Conservation (phyloP, 2,797 vertebrate species). For the Anomalospiza imberbis region DNA sequence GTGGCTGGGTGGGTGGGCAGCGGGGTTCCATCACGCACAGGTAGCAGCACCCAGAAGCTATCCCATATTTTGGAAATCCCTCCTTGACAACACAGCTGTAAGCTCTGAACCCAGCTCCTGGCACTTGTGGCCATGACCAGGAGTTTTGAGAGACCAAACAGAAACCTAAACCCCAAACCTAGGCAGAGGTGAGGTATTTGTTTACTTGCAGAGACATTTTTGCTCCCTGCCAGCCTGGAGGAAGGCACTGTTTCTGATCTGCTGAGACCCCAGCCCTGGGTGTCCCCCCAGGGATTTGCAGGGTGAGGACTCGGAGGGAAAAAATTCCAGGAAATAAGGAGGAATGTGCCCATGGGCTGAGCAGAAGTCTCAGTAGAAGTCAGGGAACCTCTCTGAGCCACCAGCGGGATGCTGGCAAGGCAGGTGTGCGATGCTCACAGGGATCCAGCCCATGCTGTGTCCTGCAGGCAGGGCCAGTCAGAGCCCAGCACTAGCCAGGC, state of each 20-base stretch:
- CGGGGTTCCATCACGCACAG: fast-evolving
- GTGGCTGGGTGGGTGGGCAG: too few relatives aligned
- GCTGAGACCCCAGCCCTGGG: background rate
- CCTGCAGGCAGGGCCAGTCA: fast-evolving
- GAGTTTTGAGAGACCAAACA: background rate
- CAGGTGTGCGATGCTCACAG: fast-evolving
- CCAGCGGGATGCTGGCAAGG: background rate
- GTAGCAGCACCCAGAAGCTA: background rate
- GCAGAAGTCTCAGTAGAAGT: background rate
- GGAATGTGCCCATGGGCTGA: fast-evolving
- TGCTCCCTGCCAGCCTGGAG: background rate
- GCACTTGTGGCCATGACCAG: background rate
- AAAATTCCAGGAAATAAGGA: background rate
- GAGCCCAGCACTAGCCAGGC: background rate
- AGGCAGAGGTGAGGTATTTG: background rate
- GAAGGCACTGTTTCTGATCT: background rate
- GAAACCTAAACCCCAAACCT: fast-evolving
- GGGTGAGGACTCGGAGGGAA: background rate
- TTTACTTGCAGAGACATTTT: background rate
- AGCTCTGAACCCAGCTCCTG: background rate
- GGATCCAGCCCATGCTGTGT: background rate
- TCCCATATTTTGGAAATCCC: background rate
- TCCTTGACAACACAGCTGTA: background rate
- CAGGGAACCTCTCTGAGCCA: background rate
- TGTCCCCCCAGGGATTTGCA: background rate